These are phyloP conservation scores for Hylomyscus alleni DNA, from an alignment of 2,797 vertebrate species.

Conservation along the genomic window DNA sequence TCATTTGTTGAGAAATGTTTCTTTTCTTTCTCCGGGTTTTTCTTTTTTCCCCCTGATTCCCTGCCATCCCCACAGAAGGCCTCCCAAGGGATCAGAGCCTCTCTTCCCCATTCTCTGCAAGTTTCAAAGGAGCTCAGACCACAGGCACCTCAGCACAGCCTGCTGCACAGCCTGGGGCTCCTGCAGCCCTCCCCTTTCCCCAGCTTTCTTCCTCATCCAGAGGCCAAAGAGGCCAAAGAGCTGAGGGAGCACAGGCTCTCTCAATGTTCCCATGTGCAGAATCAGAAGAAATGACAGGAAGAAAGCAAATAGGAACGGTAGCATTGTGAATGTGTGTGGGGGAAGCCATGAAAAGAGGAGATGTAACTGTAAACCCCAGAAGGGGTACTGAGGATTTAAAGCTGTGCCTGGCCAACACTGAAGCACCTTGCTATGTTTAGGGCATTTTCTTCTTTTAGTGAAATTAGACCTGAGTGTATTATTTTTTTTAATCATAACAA, in stretches of 20 bases:
- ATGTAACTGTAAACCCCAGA: neutral
- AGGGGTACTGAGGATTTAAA: neutral
- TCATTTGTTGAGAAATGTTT: neutral
- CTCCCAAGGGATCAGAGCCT: too few species aligned
- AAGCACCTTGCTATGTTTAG: neutral
- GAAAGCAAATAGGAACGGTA: neutral
- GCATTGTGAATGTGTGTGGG: neutral
- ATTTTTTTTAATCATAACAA: neutral
- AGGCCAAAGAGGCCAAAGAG: neutral
- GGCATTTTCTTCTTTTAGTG: neutral
- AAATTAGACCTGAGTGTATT: neutral
- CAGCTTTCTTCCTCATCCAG: neutral
- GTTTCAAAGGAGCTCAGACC: too few species aligned
- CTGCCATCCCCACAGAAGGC: neutral
- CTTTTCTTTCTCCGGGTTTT: neutral
- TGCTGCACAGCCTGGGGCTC: neutral
- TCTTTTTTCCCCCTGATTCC: neutral
- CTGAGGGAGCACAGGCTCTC: neutral
- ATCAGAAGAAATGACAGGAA: neutral
- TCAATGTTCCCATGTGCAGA: accelerated
- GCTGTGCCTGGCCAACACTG: too few species aligned
- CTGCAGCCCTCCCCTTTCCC: neutral
- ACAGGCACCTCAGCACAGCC: too few species aligned
- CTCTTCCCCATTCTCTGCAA: too few species aligned
- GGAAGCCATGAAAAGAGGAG: neutral